These are phyloP conservation scores for Nycteola revayana DNA, from an alignment of 2,888 invertebrate species.

Conservation along the genomic window DNA sequence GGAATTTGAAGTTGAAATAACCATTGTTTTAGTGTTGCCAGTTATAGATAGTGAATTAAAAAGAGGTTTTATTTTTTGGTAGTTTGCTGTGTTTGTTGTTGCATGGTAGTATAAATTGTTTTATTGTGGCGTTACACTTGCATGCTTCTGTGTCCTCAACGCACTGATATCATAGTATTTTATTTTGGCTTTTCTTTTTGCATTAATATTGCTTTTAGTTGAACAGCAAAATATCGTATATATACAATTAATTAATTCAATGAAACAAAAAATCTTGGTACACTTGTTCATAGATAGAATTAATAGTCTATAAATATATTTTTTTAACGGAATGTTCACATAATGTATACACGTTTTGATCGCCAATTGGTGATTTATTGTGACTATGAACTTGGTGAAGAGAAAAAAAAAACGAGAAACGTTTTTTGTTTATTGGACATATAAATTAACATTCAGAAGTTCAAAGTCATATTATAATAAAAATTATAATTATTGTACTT, in stretches of 20 bases:
- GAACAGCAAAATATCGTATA: conserved; percentile 67
- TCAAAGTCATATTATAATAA: conserved; percentile 44
- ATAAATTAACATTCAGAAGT: conserved; percentile 32
- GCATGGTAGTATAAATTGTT: conserved; percentile 33
- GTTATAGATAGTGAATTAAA: conserved; percentile 22
- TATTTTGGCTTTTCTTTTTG: conserved; percentile 56
- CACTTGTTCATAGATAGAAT: conserved; percentile 43
- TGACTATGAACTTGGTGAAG: conserved; percentile 43
- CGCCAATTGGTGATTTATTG: conserved; percentile 41
- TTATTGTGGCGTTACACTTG: conserved; percentile 46
- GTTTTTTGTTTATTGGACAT: too few relatives aligned
- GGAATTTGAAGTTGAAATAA: conserved; percentile 16
- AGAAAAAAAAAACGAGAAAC: too few relatives aligned
- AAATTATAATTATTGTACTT: conserved; percentile 56
- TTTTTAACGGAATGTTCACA: conserved; percentile 71
- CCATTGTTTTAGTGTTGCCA: conserved; percentile 29
- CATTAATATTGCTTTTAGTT: conserved; percentile 54
- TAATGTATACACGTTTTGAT: conserved; percentile 55
- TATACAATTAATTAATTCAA: conserved; percentile 33
- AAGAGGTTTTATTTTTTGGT: conserved; percentile 22
- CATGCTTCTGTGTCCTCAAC: conserved; percentile 74
- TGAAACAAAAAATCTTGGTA: conserved; percentile 59
- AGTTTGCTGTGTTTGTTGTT: conserved; percentile 29
- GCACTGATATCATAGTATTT: conserved; percentile 74
- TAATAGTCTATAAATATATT: conserved; percentile 51